phyloP scores from a whole-genome alignment of 2,797 vertebrate genomes.

The Esox masquinongy region DNA sequence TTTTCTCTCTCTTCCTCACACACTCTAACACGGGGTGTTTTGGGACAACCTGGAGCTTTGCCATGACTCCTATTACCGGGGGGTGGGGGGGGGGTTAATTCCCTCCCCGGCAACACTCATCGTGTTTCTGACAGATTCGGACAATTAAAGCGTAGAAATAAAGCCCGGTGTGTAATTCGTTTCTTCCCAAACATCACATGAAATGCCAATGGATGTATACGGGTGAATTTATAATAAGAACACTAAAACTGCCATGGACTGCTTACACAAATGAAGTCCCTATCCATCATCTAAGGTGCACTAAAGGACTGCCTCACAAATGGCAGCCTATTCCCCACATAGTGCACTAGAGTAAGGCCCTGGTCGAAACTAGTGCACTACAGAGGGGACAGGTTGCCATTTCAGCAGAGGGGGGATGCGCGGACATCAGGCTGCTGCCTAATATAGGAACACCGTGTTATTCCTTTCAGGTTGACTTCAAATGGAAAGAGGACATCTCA shows the following conservation, averaged over 20 bases:
- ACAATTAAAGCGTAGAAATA: conserved; percentile 78
- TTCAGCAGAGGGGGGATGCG: background rate
- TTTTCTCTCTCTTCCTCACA: background rate
- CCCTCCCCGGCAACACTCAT: conserved; percentile 72
- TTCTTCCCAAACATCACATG: conserved; percentile 83
- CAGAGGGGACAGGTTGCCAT: background rate
- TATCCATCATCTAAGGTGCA: conserved; percentile 79
- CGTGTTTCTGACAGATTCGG: conserved; percentile 85
- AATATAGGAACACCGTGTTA: conserved; percentile 87
- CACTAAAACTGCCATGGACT: conserved; percentile 87
- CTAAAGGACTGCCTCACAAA: conserved; percentile 78
- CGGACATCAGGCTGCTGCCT: conserved; percentile 74
- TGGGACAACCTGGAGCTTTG: conserved; percentile 72
- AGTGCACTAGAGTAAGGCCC: background rate
- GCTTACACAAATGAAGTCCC: conserved; percentile 84
- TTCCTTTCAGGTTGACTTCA: conserved; percentile 77
- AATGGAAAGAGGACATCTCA: conserved; percentile 83
- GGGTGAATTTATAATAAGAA: conserved; percentile 85
- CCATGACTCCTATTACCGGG: conserved; percentile 87
- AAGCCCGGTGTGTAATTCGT: conserved; percentile 83
- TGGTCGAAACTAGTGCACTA: background rate
- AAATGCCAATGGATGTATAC: conserved; percentile 83
- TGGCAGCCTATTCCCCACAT: background rate
- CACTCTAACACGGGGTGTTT: background rate
- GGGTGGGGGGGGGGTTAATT: background rate